Percentiles rank a stretch among this genome's conserved stretches.
phyloP scores from a whole-genome alignment of 1,140 invertebrate genomes.

The Phthorimaea operculella region DNA sequence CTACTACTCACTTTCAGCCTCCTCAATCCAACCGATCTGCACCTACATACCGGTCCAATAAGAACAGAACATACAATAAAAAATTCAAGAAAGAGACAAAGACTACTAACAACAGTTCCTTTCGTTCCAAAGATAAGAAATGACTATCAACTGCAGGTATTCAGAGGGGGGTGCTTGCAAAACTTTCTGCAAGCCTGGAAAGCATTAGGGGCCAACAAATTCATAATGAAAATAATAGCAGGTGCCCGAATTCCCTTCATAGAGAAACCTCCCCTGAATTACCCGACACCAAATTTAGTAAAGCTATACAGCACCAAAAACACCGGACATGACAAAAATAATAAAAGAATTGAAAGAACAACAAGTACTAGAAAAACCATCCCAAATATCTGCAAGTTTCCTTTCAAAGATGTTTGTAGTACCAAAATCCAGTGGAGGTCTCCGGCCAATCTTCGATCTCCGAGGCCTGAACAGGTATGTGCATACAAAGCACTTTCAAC shows the following conservation, averaged over 20 bases:
- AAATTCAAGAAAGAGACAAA: not conserved
- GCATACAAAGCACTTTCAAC: constrained; percentile 4
- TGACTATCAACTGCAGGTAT: constrained; percentile 10
- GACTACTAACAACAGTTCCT: not conserved
- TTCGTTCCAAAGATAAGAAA: constrained; percentile 8
- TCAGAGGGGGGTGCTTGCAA: constrained; percentile 18
- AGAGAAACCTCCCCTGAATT: constrained; percentile 19
- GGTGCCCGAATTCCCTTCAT: constrained; percentile 23
- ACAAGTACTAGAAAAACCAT: constrained; percentile 17
- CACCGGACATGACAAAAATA: constrained; percentile 21
- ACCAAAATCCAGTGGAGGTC: constrained; percentile 2
- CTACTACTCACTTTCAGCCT: not conserved
- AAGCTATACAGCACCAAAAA: constrained; percentile 13
- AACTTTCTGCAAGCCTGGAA: constrained; percentile 18
- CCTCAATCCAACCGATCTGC: not conserved
- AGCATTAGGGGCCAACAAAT: constrained; percentile 14
- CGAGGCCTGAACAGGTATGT: constrained; percentile 19
- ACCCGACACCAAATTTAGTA: not conserved
- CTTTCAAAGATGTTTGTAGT: constrained; percentile 30
- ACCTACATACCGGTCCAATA: not conserved
- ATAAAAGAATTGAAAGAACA: constrained; percentile 16
- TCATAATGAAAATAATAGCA: constrained; percentile 25
- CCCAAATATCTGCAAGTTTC: constrained; percentile 14
- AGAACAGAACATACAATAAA: not conserved
- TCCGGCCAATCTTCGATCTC: constrained; percentile 24